A percentile compares a stretch with the other conserved stretches of the same genome.
These are phyloP conservation scores for Martes flavigula DNA, from an alignment of 2,797 vertebrate genomes.

Conservation along the genomic window DNA sequence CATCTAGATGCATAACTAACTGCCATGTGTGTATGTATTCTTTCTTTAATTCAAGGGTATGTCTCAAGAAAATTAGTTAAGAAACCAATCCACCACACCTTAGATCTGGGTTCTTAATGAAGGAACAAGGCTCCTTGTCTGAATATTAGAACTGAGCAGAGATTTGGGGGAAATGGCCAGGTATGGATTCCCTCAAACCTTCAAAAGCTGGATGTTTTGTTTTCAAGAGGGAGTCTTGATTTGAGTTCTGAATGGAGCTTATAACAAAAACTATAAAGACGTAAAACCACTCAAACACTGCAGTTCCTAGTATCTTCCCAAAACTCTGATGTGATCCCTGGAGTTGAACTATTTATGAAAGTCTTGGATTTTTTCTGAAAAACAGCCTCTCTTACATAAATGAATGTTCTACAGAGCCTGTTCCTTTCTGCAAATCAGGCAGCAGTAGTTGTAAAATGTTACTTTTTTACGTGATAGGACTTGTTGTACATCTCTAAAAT, in stretches of 20 bases:
- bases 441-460: not conserved
- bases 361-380: constrained; percentile 45
- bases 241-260: not conserved
- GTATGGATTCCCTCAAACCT: not conserved
- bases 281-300: not conserved
- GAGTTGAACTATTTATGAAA: constrained; percentile 48
- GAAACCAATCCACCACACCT: not conserved
- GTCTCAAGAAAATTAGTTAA: not conserved
- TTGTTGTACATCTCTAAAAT: not conserved
- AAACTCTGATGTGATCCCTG: not conserved
- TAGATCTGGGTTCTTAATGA: not conserved
- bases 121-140: not conserved
- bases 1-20: not conserved
- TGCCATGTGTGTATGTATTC: not conserved
- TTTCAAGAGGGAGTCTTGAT: not conserved
- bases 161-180: not conserved
- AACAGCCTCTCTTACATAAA: constrained; percentile 72
- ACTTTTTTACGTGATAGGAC: not conserved
- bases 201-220: not conserved
- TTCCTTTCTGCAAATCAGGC: constrained; percentile 37
- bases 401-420: constrained; percentile 25
- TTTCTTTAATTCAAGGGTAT: constrained; percentile 29
- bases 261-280: not conserved
- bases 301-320: not conserved
- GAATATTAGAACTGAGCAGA: not conserved